Evolutionary conservation across 2,797 vertebrate genomes (phyloP).

Genomic region (Zalophus californianus): DNA sequence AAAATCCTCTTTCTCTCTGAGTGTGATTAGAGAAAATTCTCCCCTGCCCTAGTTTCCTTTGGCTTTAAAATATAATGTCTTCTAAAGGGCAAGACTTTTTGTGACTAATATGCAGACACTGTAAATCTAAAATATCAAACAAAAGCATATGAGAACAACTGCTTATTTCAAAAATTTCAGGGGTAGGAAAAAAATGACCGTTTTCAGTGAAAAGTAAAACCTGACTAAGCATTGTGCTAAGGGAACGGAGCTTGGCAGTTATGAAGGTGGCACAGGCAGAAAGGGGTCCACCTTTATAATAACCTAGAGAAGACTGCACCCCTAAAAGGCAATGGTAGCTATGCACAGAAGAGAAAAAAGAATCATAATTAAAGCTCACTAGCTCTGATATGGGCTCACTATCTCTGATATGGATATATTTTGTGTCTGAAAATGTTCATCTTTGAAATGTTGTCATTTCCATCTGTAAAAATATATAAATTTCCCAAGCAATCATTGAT

Average conservation of each 20-base stretch:
- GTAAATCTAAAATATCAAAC: neutral
- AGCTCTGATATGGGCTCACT: neutral
- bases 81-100: neutral
- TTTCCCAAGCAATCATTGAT: neutral
- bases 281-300: neutral
- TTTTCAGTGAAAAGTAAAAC: neutral
- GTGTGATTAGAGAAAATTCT: neutral
- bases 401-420: neutral
- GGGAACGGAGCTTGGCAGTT: neutral
- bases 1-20: neutral
- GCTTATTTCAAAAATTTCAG: neutral
- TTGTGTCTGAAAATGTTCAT: slow-evolving; percentile 9
- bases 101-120: neutral
- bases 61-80: slow-evolving; percentile 24
- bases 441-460: neutral
- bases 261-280: fast-evolving
- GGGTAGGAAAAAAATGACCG: neutral
- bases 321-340: neutral
- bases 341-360: neutral
- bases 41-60: neutral
- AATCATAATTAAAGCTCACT: neutral
- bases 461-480: neutral
- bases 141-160: neutral
- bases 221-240: neutral
- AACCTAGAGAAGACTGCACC: fast-evolving